Evolutionary conservation across 1,140 invertebrate genomes (phyloP).

Genomic region (Mya arenaria): DNA sequence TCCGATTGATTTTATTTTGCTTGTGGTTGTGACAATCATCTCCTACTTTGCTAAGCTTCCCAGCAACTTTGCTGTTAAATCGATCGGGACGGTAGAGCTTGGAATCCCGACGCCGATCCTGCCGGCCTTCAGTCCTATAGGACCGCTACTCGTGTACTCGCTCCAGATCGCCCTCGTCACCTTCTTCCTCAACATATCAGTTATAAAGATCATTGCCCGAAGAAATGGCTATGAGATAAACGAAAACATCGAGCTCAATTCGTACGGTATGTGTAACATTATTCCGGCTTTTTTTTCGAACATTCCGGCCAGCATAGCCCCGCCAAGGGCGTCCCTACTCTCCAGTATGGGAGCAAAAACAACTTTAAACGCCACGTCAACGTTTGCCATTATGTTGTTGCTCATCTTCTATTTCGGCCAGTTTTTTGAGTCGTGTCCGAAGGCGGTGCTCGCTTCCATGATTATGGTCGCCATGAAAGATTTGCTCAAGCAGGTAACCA

Average conservation of each 20-base stretch:
- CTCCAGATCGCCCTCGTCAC: slow-evolving; percentile 74
- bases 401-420: slow-evolving; percentile 80
- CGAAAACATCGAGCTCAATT: slow-evolving; percentile 81
- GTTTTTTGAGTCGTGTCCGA: slow-evolving; percentile 77
- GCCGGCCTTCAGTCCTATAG: slow-evolving; percentile 54
- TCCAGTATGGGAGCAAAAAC: slow-evolving; percentile 60
- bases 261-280: slow-evolving; percentile 80
- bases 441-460: slow-evolving; percentile 76
- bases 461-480: slow-evolving; percentile 75
- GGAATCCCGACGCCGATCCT: slow-evolving; percentile 69
- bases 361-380: slow-evolving; percentile 73
- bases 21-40: slow-evolving; percentile 46
- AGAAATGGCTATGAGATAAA: slow-evolving; percentile 79
- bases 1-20: slow-evolving; percentile 87
- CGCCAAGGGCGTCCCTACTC: slow-evolving; percentile 87
- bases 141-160: slow-evolving; percentile 50
- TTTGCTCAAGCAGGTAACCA: slow-evolving; percentile 87
- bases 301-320: slow-evolving; percentile 87
- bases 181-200: slow-evolving; percentile 76
- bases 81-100: slow-evolving; percentile 80
- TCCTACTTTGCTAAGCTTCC: slow-evolving; percentile 66
- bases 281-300: slow-evolving; percentile 82
- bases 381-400: slow-evolving; percentile 79
- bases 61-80: slow-evolving; percentile 73
- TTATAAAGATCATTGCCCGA: slow-evolving; percentile 80